Percentiles rank a stretch among this genome's conserved stretches.
Evolutionary conservation across 2,113 vertebrate genomes (phyloP).

Genomic region (Poecilia latipinna): DNA sequence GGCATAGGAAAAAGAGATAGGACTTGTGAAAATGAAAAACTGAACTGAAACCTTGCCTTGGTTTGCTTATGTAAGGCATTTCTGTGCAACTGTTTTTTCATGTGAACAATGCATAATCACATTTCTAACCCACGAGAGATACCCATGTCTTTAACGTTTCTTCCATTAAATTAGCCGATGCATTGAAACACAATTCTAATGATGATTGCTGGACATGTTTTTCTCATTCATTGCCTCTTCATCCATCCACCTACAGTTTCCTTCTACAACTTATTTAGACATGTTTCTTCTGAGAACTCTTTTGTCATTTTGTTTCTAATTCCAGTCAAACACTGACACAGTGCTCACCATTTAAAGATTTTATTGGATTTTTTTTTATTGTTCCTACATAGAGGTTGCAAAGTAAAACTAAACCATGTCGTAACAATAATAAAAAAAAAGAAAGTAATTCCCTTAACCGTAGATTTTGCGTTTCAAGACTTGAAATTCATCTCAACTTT

Average conservation of each 20-base stretch:
- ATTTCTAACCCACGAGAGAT: not conserved
- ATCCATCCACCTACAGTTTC: slow-evolving; percentile 23
- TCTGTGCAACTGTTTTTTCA: slow-evolving; percentile 7
- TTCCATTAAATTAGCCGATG: not conserved
- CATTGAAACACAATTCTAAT: slow-evolving; percentile 18
- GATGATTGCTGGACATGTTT: slow-evolving; percentile 48
- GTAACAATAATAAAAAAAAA: not conserved
- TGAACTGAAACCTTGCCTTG: slow-evolving; percentile 12
- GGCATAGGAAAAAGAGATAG: not conserved
- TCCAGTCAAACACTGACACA: slow-evolving; percentile 21
- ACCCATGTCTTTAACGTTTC: not conserved
- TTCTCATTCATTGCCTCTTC: slow-evolving; percentile 42
- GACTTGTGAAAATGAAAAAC: slow-evolving; percentile 16
- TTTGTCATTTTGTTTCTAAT: slow-evolving; percentile 36
- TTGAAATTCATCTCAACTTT: not conserved
- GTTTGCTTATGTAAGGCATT: not conserved
- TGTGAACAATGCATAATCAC: slow-evolving; percentile 1
- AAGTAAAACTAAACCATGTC: not conserved
- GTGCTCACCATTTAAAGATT: not conserved
- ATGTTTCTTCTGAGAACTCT: slow-evolving; percentile 45
- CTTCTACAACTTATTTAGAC: slow-evolving; percentile 68
- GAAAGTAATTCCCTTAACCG: not conserved
- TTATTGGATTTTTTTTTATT: not conserved
- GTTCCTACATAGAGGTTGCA: not conserved
- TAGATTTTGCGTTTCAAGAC: not conserved